Base-by-base conservation (phyloP, 2,113 vertebrate genomes). In the Plecotus auritus region DNA sequence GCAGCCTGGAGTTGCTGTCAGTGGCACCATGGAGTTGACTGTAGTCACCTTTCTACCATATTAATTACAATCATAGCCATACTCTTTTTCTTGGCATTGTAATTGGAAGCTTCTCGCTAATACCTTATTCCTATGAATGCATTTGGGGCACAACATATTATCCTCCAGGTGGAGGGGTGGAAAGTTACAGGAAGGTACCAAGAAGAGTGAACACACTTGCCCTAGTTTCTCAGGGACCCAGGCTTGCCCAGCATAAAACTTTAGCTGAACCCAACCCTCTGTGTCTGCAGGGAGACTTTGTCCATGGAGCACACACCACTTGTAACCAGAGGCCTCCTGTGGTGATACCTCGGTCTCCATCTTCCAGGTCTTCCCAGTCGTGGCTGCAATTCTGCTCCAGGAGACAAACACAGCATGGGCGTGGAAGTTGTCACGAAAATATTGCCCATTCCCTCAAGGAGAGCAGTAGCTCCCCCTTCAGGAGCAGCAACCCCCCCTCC, bases 91-190 rank as follows among this genome's bases (percentile, higher is more conserved):
- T 20, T 28, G 37, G 11, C 9, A 37, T 28, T 61, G 59, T 61
- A 28, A 61, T 61, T 95, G 95, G 20, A 97, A 93, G 22, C 92
- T 97, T 93, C 93, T 97, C 45, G 47, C 81, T 73, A 97, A 94
- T 13, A 94, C 13, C 64, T 82, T 97, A 90, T 97, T 97, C 88
- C 97, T 97, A 4, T 73, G 80, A 4, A 97, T 90, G 54, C 97
- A 97, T 16, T 12, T 59, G n/a, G 97, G 96, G 16, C 97, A 97
- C 72, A 97, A 37, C 95, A 97, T 45, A 7, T 97, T 97, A 74
- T 97, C 97, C n/a, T 97, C 95, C 70, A 97, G 40, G 22, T 97
- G 28, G 0, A 77, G 73, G 17, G 96, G 97, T 18, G 97, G 96
- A 2, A 96, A 95, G 17, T 1, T 95, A 16, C 67, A 73, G 6